These are phyloP conservation scores for Trogon melanurus DNA, from an alignment of 2,113 vertebrate genomes.

Conservation along the genomic window DNA sequence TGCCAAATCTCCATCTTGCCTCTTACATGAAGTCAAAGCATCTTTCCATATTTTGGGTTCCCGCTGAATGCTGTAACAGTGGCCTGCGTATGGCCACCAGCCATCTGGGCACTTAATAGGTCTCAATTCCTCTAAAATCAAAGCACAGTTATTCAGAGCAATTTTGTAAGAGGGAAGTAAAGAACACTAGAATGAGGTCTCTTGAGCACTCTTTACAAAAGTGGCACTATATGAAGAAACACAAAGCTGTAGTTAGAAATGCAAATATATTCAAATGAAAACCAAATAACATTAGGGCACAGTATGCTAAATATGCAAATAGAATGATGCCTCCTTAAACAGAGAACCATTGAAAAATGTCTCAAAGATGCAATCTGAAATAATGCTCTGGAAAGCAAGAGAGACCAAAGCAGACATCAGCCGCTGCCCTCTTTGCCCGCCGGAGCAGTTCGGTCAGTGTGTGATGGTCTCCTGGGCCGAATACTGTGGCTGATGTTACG, in stretches of 20 bases:
- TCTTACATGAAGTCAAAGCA: slow-evolving; percentile 81
- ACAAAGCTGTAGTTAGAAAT: neutral
- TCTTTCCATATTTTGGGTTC: slow-evolving; percentile 81
- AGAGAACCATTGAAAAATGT: neutral
- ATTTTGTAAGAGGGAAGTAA: neutral
- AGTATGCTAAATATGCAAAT: neutral
- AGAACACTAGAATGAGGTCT: neutral
- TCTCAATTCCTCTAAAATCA: slow-evolving; percentile 34
- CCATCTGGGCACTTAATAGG: slow-evolving; percentile 77
- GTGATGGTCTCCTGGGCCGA: rapidly evolving
- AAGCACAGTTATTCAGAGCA: neutral
- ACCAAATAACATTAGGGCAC: neutral
- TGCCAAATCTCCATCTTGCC: slow-evolving; percentile 85
- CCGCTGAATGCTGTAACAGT: slow-evolving; percentile 86
- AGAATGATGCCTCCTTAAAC: neutral
- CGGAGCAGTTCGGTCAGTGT: rapidly evolving
- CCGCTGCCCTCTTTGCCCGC: neutral
- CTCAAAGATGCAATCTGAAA: neutral
- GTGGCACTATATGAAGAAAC: neutral
- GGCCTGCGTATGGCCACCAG: slow-evolving; percentile 85
- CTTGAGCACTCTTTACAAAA: neutral
- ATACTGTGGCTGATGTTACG: rapidly evolving
- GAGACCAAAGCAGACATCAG: neutral
- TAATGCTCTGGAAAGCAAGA: neutral
- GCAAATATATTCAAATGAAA: neutral